Conservation (phyloP, 2,888 invertebrate genomes). For the Malacosoma neustria region DNA sequence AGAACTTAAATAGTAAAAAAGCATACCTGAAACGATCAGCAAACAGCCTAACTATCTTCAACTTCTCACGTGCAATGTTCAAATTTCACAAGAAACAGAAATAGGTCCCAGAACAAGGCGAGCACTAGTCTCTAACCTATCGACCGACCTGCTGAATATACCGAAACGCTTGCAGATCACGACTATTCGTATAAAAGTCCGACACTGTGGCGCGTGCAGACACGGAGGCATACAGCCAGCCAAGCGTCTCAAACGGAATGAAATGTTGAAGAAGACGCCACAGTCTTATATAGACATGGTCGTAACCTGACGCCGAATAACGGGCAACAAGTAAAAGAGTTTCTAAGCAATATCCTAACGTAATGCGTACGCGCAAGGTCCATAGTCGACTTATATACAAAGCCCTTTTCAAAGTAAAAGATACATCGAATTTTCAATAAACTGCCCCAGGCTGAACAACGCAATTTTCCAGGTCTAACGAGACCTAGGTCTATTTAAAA, state of each 20-base stretch:
- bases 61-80: constrained; percentile 46
- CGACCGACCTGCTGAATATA: constrained; percentile 27
- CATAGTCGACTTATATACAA: constrained; percentile 27
- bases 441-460: constrained; percentile 60
- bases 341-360: constrained; percentile 38
- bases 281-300: constrained; percentile 73
- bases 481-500: constrained; percentile 24
- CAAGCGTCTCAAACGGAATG: constrained; percentile 69
- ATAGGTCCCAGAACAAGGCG: constrained; percentile 44
- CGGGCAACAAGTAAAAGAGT: constrained; percentile 47
- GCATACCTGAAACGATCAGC: background rate
- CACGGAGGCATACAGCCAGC: constrained; percentile 45
- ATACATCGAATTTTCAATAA: constrained; percentile 71
- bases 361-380: constrained; percentile 35
- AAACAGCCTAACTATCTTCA: constrained; percentile 21
- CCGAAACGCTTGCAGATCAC: constrained; percentile 33
- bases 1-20: too few relatives aligned
- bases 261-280: constrained; percentile 72
- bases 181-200: constrained; percentile 22
- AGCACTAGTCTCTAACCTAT: constrained; percentile 48
- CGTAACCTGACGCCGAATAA: constrained; percentile 75
- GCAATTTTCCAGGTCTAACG: constrained; percentile 57
- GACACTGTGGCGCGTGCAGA: constrained; percentile 37
- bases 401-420: constrained; percentile 51
- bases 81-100: constrained; percentile 58